Evolutionary conservation across 2,113 vertebrate species (phyloP).

Genomic region (Marmota monax): DNA sequence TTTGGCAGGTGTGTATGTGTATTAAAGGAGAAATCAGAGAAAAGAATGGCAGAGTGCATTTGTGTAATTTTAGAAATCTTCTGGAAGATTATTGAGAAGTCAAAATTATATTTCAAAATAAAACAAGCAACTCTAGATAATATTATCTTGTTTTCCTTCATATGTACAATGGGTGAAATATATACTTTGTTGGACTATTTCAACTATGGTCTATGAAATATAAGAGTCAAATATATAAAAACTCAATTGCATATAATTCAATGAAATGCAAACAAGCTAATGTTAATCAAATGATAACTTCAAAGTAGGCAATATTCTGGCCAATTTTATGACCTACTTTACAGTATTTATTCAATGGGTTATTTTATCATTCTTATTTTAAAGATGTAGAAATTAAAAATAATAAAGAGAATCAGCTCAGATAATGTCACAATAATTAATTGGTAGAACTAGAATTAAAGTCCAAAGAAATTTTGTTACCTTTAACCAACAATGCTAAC

Average conservation of each 20-base stretch:
- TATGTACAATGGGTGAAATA: neutral
- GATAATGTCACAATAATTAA: neutral
- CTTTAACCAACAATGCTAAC: neutral
- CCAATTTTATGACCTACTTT: neutral
- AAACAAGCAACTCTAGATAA: neutral
- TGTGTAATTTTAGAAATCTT: neutral
- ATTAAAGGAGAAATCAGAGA: neutral
- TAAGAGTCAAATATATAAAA: neutral
- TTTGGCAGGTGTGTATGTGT: neutral
- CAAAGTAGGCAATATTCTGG: neutral
- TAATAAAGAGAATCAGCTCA: neutral
- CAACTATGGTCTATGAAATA: neutral
- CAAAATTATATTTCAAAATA: neutral
- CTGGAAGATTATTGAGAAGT: neutral
- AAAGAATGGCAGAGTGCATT: neutral
- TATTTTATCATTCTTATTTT: neutral
- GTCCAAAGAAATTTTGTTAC: neutral
- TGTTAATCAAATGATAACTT: conserved; percentile 28
- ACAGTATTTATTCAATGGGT: neutral
- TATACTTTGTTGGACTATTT: neutral
- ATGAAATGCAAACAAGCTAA: neutral
- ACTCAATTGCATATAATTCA: neutral
- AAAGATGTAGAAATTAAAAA: neutral
- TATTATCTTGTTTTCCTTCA: neutral
- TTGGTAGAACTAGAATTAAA: neutral